phyloP scores from a whole-genome alignment of 1,140 invertebrate species.

The Camponotus vicinus region DNA sequence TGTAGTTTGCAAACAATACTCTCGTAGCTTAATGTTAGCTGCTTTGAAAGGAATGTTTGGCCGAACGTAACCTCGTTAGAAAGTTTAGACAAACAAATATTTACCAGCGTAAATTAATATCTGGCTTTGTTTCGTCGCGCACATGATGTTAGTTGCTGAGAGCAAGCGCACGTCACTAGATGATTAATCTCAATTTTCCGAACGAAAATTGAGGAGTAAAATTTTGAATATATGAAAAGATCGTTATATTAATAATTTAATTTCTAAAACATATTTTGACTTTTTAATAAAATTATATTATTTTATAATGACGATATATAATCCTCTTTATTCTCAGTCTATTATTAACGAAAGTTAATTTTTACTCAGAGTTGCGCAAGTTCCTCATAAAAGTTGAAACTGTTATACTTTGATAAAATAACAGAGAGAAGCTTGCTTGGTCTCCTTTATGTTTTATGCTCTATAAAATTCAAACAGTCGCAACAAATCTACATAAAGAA shows the following conservation, averaged over 20 bases:
- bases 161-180: background rate
- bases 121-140: slow-evolving; percentile 47
- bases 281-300: background rate
- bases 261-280: background rate
- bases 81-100: slow-evolving; percentile 56
- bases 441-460: background rate
- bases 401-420: slow-evolving; percentile 1
- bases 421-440: background rate
- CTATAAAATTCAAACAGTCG: background rate
- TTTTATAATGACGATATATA: background rate
- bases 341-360: background rate
- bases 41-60: slow-evolving; percentile 56
- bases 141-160: background rate
- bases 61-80: slow-evolving; percentile 50
- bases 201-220: background rate
- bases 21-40: slow-evolving; percentile 2
- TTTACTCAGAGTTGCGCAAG: background rate
- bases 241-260: background rate
- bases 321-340: background rate
- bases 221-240: background rate
- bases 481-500: background rate
- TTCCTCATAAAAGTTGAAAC: background rate
- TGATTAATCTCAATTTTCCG: slow-evolving; percentile 47
- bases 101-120: slow-evolving; percentile 54
- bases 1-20: slow-evolving; percentile 30